A percentile compares a stretch with the other conserved stretches of the same genome.
Evolutionary conservation across 2,797 vertebrate genomes (phyloP).

Genomic region (Microctenopoma steveboyesi): DNA sequence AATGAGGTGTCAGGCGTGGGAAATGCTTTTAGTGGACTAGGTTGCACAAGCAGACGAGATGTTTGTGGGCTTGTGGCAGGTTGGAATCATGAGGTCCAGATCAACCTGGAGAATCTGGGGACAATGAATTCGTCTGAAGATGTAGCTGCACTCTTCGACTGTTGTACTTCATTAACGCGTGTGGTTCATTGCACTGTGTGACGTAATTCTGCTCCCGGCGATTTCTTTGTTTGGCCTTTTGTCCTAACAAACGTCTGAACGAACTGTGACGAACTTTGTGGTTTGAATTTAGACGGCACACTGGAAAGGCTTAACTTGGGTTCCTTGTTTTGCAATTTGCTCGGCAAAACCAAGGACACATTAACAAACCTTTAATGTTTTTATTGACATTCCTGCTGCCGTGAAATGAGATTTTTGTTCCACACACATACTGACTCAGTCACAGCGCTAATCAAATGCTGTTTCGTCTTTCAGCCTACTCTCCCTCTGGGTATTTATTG

Average conservation of each 20-base stretch:
- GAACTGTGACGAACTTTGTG: not conserved
- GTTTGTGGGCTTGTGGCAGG: not conserved
- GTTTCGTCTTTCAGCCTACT: not conserved
- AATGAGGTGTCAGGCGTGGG: not conserved
- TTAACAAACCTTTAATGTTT: too few relatives aligned
- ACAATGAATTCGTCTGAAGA: not conserved
- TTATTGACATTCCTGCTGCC: not conserved
- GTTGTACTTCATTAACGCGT: not conserved
- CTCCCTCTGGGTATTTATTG: slow-evolving; percentile 8
- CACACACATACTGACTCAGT: not conserved
- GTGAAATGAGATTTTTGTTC: not conserved
- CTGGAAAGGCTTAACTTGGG: not conserved
- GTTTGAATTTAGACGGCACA: not conserved
- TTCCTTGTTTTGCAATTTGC: too few relatives aligned
- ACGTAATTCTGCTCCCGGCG: not conserved
- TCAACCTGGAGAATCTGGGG: not conserved
- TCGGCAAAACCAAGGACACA: not conserved
- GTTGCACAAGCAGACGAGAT: not conserved
- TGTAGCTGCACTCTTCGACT: not conserved
- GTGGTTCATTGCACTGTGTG: not conserved
- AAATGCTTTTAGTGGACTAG: slow-evolving; percentile 5
- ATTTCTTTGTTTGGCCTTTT: not conserved
- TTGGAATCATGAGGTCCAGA: slow-evolving; percentile 2
- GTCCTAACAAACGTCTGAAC: not conserved
- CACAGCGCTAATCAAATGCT: not conserved